Base-by-base conservation (phyloP, 2,797 vertebrate genomes). In the Crocidura indochinensis region DNA sequence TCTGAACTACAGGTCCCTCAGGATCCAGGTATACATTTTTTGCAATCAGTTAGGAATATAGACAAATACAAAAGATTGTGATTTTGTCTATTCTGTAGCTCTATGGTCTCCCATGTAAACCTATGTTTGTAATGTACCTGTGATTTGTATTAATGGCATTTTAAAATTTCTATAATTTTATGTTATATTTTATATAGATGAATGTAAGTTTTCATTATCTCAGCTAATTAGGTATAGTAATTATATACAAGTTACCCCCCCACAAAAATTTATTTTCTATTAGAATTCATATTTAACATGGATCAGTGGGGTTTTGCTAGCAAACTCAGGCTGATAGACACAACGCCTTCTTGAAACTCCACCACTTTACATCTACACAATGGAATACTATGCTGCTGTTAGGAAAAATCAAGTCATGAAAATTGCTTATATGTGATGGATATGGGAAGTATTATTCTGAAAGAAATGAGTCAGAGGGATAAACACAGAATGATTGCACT, bases 191-290 rank as follows among this genome's bases (percentile, higher is more conserved):
- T 76, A 49, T 83, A 65, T 90, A 90, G 46, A 68, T 72, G 29
- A 90, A 44, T 24, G 47, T 1, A 68, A 8, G 15, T 69, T 65
- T 62, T 51, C 22, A 20, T 88, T 90, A 27, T 82, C n/a, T 79
- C n/a, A 53, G 12, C 67, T 84, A 67, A 81, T 87, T 91, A 91
- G 22, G 27, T 15, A 68, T 76, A 85, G 38, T 73, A 72, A 60
- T 64, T 26, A 17, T 82, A 11, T 22, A 4, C 84, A 62, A n/a
- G 44, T 93, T 78, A 75, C 79, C 26, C 79, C 26, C 74, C 14
- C 29, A 11, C 10, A n/a, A 60, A 78, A 14, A 6, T 56, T 67
- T 88, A 29, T 76, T 81, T 79, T 27, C 67, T 26, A 0, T 5
- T 47, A n/a, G 2, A 69, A 12, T 80, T 76, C 1, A 2, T 29